Evolutionary conservation across 1,140 invertebrate genomes (phyloP), one percentile per base, ranked within the genome.

Genomic region (Leptoteleia sp.): DNA sequence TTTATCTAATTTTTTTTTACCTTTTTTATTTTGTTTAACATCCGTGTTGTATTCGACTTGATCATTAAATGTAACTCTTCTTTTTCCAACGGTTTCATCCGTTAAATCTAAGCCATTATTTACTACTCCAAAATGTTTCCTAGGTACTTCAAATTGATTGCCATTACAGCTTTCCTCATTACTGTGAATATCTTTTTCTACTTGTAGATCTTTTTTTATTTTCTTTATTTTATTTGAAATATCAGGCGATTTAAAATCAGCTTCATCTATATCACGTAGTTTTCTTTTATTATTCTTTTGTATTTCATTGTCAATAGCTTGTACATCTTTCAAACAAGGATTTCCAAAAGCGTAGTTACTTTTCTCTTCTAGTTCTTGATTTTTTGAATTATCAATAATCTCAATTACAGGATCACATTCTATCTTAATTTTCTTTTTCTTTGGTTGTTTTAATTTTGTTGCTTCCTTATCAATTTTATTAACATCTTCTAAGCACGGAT

Each of bases 51-150:
- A 90, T 48, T 90, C 86, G 4, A 89, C 54, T 17, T 82, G 81
- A 43, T 89, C 83, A 43, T 87, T 88, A 55, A 90, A 90, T 35
- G 84, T 88, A 5, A 89, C 88, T 4, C 82, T 76, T 64, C 84
- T 88, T 25, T 87, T 89, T 1, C 80, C 79, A 6, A 27, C 19
- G 11, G 9, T 67, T 47, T 90, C 88, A 50, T 90, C 87, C 0
- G 81, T 81, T 11, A 89, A 61, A 79, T 89, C 87, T 16, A 89
- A 59, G 4, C 80, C 88, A 57, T 72, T 80, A 27, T 89, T 90
- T 11, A 82, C 81, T 11, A 89, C 11, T 11, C 88, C 88, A 61
- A 80, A 73, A 37, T 79, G 37, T 40, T 65, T 35, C 65, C 86
- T 83, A 0, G 80, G 61, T 6, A 89, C 80, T 78, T 89, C 87